Evolutionary conservation across 2,113 vertebrate species (phyloP).

Genomic region (Halcyon senegalensis): DNA sequence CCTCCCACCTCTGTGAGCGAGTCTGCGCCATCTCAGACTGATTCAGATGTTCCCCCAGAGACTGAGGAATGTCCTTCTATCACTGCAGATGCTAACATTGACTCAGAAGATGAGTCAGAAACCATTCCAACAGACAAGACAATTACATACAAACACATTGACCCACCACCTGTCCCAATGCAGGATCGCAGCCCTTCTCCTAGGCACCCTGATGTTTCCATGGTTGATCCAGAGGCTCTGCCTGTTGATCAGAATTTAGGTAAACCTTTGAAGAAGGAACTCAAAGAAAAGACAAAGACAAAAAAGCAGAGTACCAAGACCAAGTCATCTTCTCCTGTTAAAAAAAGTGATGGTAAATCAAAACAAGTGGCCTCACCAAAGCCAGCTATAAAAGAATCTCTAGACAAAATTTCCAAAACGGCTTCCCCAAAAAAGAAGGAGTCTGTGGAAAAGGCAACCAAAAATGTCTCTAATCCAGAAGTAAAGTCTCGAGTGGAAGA

Average conservation of each 20-base stretch:
- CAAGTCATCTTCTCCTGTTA: constrained; percentile 89
- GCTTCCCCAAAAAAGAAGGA: constrained; percentile 91
- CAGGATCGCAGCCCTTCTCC: constrained; percentile 90
- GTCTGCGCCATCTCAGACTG: constrained; percentile 91
- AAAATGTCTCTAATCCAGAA: constrained; percentile 74
- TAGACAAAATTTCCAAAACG: constrained; percentile 82
- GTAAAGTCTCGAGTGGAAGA: constrained; percentile 82
- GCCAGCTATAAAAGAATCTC: constrained; percentile 83
- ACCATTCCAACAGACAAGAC: constrained; percentile 96
- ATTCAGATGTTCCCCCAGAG: constrained; percentile 93
- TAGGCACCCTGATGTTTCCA: constrained; percentile 90
- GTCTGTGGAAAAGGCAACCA: constrained; percentile 77
- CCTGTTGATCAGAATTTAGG: constrained; percentile 86
- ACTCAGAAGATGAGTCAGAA: constrained; percentile 97
- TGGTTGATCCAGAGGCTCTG: constrained; percentile 93
- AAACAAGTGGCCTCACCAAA: constrained; percentile 83
- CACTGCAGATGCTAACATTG: constrained; percentile 95
- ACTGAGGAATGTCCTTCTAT: constrained; percentile 97
- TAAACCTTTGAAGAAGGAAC: constrained; percentile 88
- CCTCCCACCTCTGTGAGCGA: constrained; percentile 93
- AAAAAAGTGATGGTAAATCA: constrained; percentile 84
- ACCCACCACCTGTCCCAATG: constrained; percentile 85
- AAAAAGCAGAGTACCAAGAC: constrained; percentile 88
- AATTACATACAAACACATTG: constrained; percentile 89
- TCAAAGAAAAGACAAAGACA: constrained; percentile 89